Percentiles rank a stretch among this genome's conserved stretches.
These are phyloP conservation scores for Notocelia uddmanniana DNA, from an alignment of 2,888 invertebrate genomes.

Conservation along the genomic window DNA sequence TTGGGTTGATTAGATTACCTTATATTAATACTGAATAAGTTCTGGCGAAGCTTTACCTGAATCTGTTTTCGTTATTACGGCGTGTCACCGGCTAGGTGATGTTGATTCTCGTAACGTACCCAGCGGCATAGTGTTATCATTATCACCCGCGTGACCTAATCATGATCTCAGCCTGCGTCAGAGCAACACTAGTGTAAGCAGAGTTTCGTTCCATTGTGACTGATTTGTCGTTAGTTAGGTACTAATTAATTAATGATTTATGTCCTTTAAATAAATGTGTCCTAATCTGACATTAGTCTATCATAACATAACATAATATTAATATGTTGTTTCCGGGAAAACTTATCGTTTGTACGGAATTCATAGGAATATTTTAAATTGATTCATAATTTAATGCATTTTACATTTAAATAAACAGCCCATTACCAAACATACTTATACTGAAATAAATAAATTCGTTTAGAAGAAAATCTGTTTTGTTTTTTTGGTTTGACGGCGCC, in stretches of 20 bases:
- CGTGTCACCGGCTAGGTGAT: background rate
- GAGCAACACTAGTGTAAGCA: constrained; percentile 32
- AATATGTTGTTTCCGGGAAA: background rate
- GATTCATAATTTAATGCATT: constrained; percentile 41
- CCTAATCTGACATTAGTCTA: constrained; percentile 24
- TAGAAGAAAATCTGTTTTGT: constrained; percentile 39
- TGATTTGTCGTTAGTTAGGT: constrained; percentile 30
- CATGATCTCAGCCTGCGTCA: constrained; percentile 36
- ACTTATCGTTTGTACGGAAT: background rate
- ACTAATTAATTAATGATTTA: constrained; percentile 27
- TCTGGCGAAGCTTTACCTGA: constrained; percentile 1
- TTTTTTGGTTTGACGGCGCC: background rate
- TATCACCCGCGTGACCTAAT: constrained; percentile 15
- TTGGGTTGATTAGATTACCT: no score
- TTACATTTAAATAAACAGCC: constrained; percentile 45
- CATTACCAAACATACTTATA: constrained; percentile 58
- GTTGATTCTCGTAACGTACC: background rate
- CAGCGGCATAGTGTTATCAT: constrained; percentile 5
- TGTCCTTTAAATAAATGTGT: constrained; percentile 29
- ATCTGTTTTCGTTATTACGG: background rate
- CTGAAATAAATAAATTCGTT: constrained; percentile 52
- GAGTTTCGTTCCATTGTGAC: constrained; percentile 26
- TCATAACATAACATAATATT: constrained; percentile 4
- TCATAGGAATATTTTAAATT: background rate
- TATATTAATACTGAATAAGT: background rate